Evolutionary conservation across 2,113 vertebrate species (phyloP).

Genomic region (Thinocorus orbignyianus): DNA sequence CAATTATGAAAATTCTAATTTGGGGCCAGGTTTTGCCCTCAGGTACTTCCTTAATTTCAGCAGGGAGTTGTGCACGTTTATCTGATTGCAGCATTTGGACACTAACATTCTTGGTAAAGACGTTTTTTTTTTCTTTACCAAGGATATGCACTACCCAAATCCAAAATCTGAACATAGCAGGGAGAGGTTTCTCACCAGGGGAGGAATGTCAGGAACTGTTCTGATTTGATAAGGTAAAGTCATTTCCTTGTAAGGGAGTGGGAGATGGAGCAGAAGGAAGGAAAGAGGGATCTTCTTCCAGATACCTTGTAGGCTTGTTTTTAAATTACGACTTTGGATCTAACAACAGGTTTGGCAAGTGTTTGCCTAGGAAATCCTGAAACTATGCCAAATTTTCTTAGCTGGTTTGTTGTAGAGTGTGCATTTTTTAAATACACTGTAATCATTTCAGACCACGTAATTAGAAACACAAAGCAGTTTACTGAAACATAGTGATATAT

Average conservation of each 20-base stretch:
- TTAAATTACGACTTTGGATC: slow-evolving; percentile 77
- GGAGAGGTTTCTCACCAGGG: background rate
- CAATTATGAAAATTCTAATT: slow-evolving; percentile 50
- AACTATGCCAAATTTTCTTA: slow-evolving; percentile 71
- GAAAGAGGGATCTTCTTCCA: slow-evolving; percentile 67
- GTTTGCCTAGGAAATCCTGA: slow-evolving; percentile 75
- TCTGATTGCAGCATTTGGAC: slow-evolving; percentile 47
- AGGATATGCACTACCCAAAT: background rate
- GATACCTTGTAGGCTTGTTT: slow-evolving; percentile 76
- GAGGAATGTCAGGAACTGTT: slow-evolving; percentile 11
- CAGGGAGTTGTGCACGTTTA: background rate
- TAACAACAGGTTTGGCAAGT: slow-evolving; percentile 79
- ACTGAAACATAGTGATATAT: slow-evolving; percentile 68
- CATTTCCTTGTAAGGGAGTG: slow-evolving; percentile 41
- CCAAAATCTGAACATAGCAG: background rate
- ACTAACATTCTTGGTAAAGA: background rate
- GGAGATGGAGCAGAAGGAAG: slow-evolving; percentile 43
- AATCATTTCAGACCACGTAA: slow-evolving; percentile 76
- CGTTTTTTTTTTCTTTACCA: background rate
- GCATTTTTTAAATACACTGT: slow-evolving; percentile 73
- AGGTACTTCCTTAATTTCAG: slow-evolving; percentile 55
- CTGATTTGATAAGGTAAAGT: slow-evolving; percentile 45
- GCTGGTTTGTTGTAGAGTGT: slow-evolving; percentile 71
- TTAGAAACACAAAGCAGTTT: slow-evolving; percentile 71
- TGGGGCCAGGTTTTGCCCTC: slow-evolving; percentile 32